A percentile compares a stretch with the other conserved stretches of the same genome.
These are phyloP conservation scores for Salarias fasciatus DNA, from an alignment of 2,797 vertebrate species.

Conservation along the genomic window DNA sequence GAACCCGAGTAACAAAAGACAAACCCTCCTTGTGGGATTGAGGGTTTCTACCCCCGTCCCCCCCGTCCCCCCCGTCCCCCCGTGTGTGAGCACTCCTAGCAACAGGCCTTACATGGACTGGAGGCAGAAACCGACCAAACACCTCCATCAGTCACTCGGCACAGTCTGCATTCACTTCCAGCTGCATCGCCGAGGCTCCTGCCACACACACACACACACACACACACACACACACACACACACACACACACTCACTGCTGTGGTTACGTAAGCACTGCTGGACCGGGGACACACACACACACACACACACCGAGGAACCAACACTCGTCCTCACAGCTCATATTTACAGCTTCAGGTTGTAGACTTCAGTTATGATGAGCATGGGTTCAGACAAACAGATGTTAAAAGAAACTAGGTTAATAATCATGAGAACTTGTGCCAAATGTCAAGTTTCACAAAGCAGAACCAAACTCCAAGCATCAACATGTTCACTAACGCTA, in stretches of 20 bases:
- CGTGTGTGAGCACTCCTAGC: slow-evolving; percentile 57
- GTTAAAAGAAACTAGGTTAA: no score
- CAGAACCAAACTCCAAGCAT: no score
- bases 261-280: slow-evolving; percentile 40
- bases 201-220: slow-evolving; percentile 29
- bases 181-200: slow-evolving; percentile 61
- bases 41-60: slow-evolving; percentile 30
- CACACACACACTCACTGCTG: slow-evolving; percentile 36
- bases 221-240: slow-evolving; percentile 13
- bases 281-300: slow-evolving; percentile 8
- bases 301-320: not conserved
- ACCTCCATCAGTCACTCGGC: slow-evolving; percentile 61
- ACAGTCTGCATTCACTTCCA: slow-evolving; percentile 63
- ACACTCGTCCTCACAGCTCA: slow-evolving; percentile 8
- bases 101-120: slow-evolving; percentile 73
- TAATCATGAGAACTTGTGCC: no score
- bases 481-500: no score
- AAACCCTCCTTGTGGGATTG: slow-evolving; percentile 2
- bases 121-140: slow-evolving; percentile 64
- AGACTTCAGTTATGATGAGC: no score
- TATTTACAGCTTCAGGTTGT: no score
- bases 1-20: not conserved
- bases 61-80: slow-evolving; percentile 21
- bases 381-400: no score
- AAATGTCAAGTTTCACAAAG: no score